Evolutionary conservation across 92 coral and sea anemone species (phyloP), one percentile per base, ranked within the genome.

Genomic region (Zoanthus sociatus): DNA sequence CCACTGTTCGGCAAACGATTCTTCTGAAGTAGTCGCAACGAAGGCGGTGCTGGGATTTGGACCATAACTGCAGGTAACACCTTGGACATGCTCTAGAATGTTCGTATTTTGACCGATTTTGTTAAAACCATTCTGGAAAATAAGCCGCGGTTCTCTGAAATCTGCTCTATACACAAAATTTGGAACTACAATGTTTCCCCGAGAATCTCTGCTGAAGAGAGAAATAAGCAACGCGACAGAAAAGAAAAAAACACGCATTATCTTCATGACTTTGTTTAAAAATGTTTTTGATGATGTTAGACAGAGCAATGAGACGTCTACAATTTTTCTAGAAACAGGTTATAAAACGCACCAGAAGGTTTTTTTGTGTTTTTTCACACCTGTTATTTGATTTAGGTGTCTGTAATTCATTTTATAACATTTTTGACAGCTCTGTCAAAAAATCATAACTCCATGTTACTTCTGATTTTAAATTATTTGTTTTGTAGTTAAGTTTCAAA

Each of bases 31-130:
- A 4, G 85, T 81, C 9, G 85, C 85, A 15, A 81, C 85, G 15
- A 81, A 81, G 3, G 85, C 85, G 5, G 85, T 81, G 85, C 75
- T 81, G 12, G 85, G 74, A 8, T 81, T 13, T 18, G 61, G 74
- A 13, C 76, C 85, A 31, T 81, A 81, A 30, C 85, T 81, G 26
- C 85, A 81, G 9, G 85, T 64, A 15, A 13, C 11, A 9, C 76
- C 76, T 1, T 47, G 54, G 21, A 81, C 85, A 13, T 81, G 85
- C n/a, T 81, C 76, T 7, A 81, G 53, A 50, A 81, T 73, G 60
- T 67, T 81, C 0, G 46, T 60, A 14, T 81, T 81, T 4, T 14
- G 5, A 0, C 85, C 85, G 9, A 66, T 18, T 15, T 56, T 45
- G 13, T 31, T 26, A 4, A 81, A 30, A 7, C 85, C 85, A n/a